Conservation (phyloP, 30 jellyfish, hydroid and myxozoan genomes). For the Aurelia sp. region DNA sequence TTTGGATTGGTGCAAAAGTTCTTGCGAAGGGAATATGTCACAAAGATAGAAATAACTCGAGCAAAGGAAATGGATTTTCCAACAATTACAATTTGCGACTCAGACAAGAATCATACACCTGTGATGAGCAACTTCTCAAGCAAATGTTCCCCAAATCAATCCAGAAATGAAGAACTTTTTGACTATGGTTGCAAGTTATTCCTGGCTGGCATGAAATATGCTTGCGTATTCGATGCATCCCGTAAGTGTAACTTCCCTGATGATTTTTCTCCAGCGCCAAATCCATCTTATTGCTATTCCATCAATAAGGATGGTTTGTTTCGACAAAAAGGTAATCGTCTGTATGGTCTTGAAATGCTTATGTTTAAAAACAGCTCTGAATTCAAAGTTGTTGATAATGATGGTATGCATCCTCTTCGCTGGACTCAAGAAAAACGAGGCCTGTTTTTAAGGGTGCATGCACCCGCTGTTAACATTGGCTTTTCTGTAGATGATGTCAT, state of each 20-base stretch:
- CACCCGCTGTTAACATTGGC: background rate
- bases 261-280: conserved; percentile 1
- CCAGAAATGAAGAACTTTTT: background rate
- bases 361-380: conserved; percentile 5
- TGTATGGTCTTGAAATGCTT: conserved; percentile 11
- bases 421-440: background rate
- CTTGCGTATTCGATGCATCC: background rate
- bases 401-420: background rate
- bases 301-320: conserved; percentile 20
- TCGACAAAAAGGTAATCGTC: background rate
- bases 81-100: no score
- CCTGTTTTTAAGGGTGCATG: background rate
- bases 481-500: background rate
- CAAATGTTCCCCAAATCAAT: no score
- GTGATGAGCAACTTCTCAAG: no score
- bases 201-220: background rate
- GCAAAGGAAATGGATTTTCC: no score
- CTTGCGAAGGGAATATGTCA: no score
- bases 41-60: no score
- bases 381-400: no score
- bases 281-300: conserved; percentile 8
- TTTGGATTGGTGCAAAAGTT: no score
- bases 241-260: conserved; percentile 15
- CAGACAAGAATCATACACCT: no score
- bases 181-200: conserved; percentile 26